Conservation (phyloP, 1,140 invertebrate species). For the Drosophila grimshawi region DNA sequence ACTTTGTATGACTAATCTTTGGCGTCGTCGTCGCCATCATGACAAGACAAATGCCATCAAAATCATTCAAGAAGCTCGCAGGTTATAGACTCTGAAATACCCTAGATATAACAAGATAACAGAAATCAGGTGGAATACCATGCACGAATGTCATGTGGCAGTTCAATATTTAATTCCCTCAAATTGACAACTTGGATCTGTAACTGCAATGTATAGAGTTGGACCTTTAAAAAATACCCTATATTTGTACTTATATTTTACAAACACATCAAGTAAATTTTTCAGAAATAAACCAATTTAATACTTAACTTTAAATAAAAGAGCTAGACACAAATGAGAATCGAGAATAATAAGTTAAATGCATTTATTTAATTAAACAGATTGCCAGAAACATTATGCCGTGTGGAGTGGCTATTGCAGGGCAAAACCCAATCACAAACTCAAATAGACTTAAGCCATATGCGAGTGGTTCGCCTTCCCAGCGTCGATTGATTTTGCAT, state of each 20-base stretch:
- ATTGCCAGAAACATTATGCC: neutral
- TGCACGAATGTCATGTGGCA: neutral
- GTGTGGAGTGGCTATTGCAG: neutral
- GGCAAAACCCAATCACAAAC: constrained; percentile 46
- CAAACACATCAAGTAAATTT: too few species aligned
- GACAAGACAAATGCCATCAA: constrained; percentile 57
- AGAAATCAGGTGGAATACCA: neutral
- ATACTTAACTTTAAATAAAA: too few species aligned
- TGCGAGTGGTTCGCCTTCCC: constrained; percentile 30
- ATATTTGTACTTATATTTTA: too few species aligned
- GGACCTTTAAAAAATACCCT: too few species aligned
- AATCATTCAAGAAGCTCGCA: constrained; percentile 35
- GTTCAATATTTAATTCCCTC: neutral
- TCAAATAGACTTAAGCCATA: constrained; percentile 52
- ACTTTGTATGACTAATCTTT: constrained; percentile 79
- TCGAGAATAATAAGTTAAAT: too few species aligned
- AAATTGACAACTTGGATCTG: neutral
- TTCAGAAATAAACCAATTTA: too few species aligned
- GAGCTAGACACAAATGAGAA: too few species aligned
- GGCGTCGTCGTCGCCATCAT: constrained; percentile 62
- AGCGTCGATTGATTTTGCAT: constrained; percentile 52
- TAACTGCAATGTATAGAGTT: too few species aligned
- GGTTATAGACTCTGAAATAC: constrained; percentile 20
- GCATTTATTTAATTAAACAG: too few species aligned
- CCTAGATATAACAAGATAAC: constrained; percentile 1